A percentile compares a stretch with the other conserved stretches of the same genome.
These are phyloP conservation scores for Listronotus oregonensis DNA, from an alignment of 1,140 invertebrate genomes.

Conservation along the genomic window DNA sequence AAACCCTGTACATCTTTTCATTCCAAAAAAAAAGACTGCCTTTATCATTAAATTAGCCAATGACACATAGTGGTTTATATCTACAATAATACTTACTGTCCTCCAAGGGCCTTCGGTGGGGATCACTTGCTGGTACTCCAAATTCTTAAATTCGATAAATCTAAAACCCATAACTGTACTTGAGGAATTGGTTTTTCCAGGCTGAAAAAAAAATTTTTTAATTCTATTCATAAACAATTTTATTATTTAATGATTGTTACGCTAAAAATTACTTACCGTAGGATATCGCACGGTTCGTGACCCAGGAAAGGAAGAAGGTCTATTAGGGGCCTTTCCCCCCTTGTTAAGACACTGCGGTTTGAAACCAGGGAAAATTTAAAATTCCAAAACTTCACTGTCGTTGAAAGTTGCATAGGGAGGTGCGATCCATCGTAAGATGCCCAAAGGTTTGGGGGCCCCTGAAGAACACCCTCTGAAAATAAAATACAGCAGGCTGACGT, in stretches of 20 bases:
- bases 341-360: constrained; percentile 59
- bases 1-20: no score
- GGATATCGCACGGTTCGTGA: constrained; percentile 78
- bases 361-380: constrained; percentile 78
- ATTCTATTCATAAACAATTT: no score
- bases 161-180: constrained; percentile 78
- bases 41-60: no score
- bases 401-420: constrained; percentile 85
- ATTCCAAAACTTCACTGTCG: constrained; percentile 77
- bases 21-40: no score
- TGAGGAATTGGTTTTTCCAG: constrained; percentile 84
- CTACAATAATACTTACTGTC: constrained; percentile 48
- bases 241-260: no score
- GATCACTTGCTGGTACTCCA: constrained; percentile 66
- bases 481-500: no score
- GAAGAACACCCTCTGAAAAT: constrained; percentile 75
- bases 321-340: constrained; percentile 55
- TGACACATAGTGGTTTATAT: no score
- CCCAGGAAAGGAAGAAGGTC: constrained; percentile 68
- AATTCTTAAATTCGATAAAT: constrained; percentile 69
- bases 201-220: constrained; percentile 61
- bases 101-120: constrained; percentile 65
- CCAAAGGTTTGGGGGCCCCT: constrained; percentile 79
- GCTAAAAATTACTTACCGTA: constrained; percentile 67
- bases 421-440: constrained; percentile 79